Percentiles rank a stretch among this genome's conserved stretches.
phyloP scores from a whole-genome alignment of 2,888 invertebrate genomes.

The Sabatieria punctata region DNA sequence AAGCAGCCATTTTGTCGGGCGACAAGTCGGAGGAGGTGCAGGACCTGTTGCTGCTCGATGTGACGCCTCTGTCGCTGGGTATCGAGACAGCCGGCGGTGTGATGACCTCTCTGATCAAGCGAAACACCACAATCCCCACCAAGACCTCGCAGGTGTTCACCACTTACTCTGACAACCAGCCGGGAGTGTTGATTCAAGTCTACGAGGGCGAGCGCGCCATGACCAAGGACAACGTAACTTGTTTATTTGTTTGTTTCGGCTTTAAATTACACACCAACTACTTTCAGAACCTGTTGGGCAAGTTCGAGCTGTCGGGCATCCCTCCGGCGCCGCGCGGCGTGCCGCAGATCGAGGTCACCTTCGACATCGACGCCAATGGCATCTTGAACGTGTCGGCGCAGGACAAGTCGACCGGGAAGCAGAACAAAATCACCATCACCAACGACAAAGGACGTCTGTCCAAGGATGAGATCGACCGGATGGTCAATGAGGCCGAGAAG shows the following conservation, averaged over 20 bases:
- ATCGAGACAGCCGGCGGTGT: constrained; percentile 79
- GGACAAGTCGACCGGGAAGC: constrained; percentile 52
- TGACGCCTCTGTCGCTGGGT: constrained; percentile 72
- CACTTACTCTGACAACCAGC: constrained; percentile 89
- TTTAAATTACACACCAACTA: neutral
- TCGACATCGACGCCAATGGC: constrained; percentile 56
- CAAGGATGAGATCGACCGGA: constrained; percentile 72
- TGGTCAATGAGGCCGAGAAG: constrained; percentile 74
- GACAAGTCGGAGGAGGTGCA: constrained; percentile 49
- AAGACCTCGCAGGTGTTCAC: constrained; percentile 87
- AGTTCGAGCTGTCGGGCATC: constrained; percentile 88
- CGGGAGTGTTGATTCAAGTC: constrained; percentile 60
- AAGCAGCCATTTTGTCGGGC: constrained; percentile 80
- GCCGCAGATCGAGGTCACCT: constrained; percentile 49
- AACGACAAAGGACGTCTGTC: constrained; percentile 54
- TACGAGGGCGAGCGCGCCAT: constrained; percentile 43
- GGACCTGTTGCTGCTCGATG: constrained; percentile 75
- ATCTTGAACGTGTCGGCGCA: constrained; percentile 83
- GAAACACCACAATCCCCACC: constrained; percentile 90
- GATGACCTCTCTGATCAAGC: constrained; percentile 89
- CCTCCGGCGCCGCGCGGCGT: constrained; percentile 81
- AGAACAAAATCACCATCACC: constrained; percentile 43
- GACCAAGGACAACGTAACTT: constrained; percentile 54
- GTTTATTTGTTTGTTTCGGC: neutral
- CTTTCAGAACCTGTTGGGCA: constrained; percentile 56